Percentiles rank a stretch among this genome's conserved stretches.
These are phyloP conservation scores for Microtus montanus DNA, from an alignment of 2,113 vertebrate species.

Conservation along the genomic window DNA sequence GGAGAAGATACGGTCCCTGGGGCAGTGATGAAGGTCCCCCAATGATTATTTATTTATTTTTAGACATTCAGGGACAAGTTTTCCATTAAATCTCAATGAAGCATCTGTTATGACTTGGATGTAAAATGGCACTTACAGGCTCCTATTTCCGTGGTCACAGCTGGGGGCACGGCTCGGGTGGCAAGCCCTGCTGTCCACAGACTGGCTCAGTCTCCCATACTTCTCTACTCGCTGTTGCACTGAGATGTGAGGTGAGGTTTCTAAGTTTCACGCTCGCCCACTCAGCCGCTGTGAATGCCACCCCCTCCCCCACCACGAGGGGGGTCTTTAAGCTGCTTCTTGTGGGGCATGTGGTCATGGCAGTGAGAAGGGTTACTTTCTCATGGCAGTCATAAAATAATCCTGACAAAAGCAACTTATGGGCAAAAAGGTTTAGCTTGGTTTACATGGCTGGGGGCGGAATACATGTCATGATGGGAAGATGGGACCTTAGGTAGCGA, in stretches of 20 bases:
- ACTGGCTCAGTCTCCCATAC: neutral
- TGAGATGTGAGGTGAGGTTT: neutral
- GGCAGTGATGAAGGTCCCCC: neutral
- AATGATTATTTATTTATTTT: neutral
- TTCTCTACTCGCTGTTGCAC: neutral
- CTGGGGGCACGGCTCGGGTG: neutral
- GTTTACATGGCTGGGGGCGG: too few relatives aligned
- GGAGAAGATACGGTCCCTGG: neutral
- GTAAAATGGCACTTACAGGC: neutral
- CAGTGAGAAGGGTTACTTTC: neutral
- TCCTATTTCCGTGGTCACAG: neutral
- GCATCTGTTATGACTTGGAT: neutral
- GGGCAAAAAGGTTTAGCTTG: neutral
- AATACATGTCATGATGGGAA: too few relatives aligned
- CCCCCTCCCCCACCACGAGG: neutral
- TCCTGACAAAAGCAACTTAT: neutral
- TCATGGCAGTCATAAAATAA: neutral
- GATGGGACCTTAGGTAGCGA: neutral
- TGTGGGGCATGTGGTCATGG: neutral
- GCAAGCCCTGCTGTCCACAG: neutral
- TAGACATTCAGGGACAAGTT: neutral
- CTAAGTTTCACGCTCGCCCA: neutral
- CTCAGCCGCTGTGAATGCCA: neutral
- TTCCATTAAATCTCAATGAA: constrained; percentile 18
- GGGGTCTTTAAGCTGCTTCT: neutral